Conservation (phyloP, 2,797 vertebrate genomes). For the Ibycter americanus region DNA sequence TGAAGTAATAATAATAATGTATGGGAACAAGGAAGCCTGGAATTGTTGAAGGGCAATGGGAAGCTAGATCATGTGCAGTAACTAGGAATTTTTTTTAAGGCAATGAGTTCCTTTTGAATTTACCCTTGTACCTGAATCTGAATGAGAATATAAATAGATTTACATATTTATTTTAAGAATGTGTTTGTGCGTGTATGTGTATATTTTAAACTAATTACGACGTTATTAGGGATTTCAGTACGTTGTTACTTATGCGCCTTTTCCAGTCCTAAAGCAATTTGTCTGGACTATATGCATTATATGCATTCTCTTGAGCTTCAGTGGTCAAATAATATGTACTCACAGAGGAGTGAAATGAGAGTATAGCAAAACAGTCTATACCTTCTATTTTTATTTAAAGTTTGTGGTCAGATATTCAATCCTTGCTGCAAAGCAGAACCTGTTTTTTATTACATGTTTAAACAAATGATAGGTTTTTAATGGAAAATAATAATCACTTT, state of each 20-base stretch:
- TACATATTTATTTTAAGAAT: not conserved
- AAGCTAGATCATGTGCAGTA: not conserved
- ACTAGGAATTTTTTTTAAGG: not conserved
- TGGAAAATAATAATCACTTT: not conserved
- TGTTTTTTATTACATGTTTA: not conserved
- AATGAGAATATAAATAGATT: not conserved
- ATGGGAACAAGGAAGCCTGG: not conserved
- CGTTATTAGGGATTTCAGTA: not conserved
- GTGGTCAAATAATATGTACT: not conserved
- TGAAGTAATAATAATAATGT: not conserved
- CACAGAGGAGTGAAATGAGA: not conserved
- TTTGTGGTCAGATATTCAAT: not conserved
- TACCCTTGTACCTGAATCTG: not conserved
- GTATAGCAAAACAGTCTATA: not conserved
- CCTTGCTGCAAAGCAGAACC: not conserved
- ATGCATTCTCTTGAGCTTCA: not conserved
- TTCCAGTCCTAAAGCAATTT: not conserved
- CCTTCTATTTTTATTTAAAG: constrained; percentile 7
- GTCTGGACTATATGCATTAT: not conserved
- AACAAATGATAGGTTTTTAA: not conserved
- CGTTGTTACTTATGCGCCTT: not conserved
- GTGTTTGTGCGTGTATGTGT: not conserved
- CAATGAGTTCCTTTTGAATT: not conserved
- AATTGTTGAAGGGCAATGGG: not conserved
- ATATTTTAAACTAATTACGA: not conserved